Evolutionary conservation across 37 sponge, comb jelly and placozoan genomes (phyloP), one percentile per base, ranked within the genome.

Genomic region (Axinella damicornis): DNA sequence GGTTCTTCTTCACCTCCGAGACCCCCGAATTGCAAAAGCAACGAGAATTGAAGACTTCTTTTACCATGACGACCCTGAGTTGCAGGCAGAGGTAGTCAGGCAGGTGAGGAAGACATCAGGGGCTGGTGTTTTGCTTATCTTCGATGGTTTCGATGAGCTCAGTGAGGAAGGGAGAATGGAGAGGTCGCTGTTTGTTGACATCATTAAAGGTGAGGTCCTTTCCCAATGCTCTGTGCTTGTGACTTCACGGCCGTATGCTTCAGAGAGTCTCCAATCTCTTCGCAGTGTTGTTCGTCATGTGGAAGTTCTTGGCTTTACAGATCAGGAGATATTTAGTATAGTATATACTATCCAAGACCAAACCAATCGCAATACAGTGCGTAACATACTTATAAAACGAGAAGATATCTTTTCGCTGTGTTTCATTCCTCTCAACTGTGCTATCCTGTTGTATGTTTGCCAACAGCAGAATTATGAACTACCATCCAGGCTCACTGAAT

Each of bases 121-220:
- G 30, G 35, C 28, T 27, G 32, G 35, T 57, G 56, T 76, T 12
- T 35, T 76, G 58, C 30, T 76, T 2, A 57, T 76, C 19, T 76
- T 76, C 56, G 76, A 76, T 57, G 76, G 76, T 18, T 76, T 30
- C 54, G 76, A 76, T 76, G 76, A 76, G 59, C 57, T 76, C 22
- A 68, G 69, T 20, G 17, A 12, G 16, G 18, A 55, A 20, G 35
- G 56, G 54, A 55, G 36, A 33, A 27, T 27, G 30, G 21, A 55
- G 1, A 16, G 25, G 30, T 57, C 59, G 17, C 58, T 76, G 14
- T 76, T 76, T 56, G 2, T 55, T 14, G 76, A 76, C 37, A 57
- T 76, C 1, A 35, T 57, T 16, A 55, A 55, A 57, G 59, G 76
- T 35, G 54, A 31, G 60, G n/a, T 56, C 35, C 58, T 57, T 13